Percentiles rank a stretch among this genome's conserved stretches.
phyloP scores from a whole-genome alignment of 2,797 vertebrate genomes.

The Ctenopoma kingsleyae region DNA sequence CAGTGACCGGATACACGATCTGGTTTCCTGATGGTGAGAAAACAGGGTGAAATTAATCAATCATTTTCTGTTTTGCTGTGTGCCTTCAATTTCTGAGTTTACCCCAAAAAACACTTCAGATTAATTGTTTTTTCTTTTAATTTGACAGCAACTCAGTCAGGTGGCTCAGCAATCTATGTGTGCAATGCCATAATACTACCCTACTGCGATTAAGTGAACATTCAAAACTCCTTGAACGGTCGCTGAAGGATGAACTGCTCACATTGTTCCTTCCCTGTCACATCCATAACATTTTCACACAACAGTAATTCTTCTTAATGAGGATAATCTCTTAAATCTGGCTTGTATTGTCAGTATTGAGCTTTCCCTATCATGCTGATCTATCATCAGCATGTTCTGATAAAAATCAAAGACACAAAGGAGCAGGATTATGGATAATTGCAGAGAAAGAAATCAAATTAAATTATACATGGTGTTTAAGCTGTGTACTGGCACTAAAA shows the following conservation, averaged over 20 bases:
- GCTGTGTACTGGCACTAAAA: conserved; percentile 24
- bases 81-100: conserved; percentile 15
- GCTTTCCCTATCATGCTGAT: conserved; percentile 59
- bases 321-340: conserved; percentile 76
- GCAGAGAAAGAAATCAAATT: conserved; percentile 58
- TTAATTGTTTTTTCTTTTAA: conserved; percentile 8
- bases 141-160: not conserved
- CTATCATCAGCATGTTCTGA: conserved; percentile 61
- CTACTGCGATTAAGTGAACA: conserved; percentile 4
- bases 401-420: conserved; percentile 65
- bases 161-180: conserved; percentile 10
- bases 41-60: conserved; percentile 24
- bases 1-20: conserved; percentile 1
- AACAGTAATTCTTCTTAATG: conserved; percentile 64
- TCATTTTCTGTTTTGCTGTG: conserved; percentile 22
- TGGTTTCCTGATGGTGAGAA: not conserved
- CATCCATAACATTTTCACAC: conserved; percentile 42
- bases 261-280: conserved; percentile 43
- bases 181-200: not conserved
- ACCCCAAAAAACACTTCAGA: not conserved
- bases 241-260: conserved; percentile 15
- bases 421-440: conserved; percentile 61
- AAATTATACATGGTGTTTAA: conserved; percentile 60
- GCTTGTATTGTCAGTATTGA: conserved; percentile 54
- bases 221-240: conserved; percentile 18